Base-by-base conservation (phyloP, 1,140 invertebrate species). In the Brachionus asplanchnoidis region DNA sequence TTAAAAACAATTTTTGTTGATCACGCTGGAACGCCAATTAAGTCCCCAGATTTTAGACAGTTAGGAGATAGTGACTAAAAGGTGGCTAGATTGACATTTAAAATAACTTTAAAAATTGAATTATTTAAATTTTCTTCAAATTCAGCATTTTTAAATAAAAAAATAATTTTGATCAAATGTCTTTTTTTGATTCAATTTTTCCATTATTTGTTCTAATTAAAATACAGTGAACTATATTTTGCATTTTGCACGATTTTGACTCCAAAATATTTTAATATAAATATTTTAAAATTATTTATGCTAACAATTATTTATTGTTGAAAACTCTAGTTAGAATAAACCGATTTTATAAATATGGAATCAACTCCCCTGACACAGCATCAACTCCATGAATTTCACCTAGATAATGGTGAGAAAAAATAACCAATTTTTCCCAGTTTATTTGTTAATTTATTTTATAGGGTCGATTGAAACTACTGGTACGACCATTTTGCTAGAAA, bases 251-350 rank as follows among this genome's bases (percentile, higher is more conserved):
- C 32, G 12, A 73, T 42, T 40, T 68, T 68, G 9, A 68, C 8
- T 40, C 32, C 14, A 20, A 73, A 73, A 73, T 17, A 36, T 44
- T 40, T 42, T 42, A 70, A 32, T 70, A 73, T 2, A 42, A 42
- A 20, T 42, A 20, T 40, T 73, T 73, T 73, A 42, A 73, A 73
- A 73, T 73, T 73, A 44, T 73, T 73, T 73, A 73, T 73, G 68
- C 68, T 73, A 73, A 73, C 32, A 60, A 60, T 44, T 73, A 23
- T 66, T 66, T 12, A 11, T 26, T 60, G 9, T 23, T 20, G 20
- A 60, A 60, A 60, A 17, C n/a, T 60, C 9, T 60, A 20, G n/a
- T 60, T 60, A 60, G n/a, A 60, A 60, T 60, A 60, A 60, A 60
- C 9, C 17, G 20, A 60, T 9, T 9, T 20, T 73, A 73, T 42